Evolutionary conservation across 2,888 invertebrate species (phyloP).

Genomic region (Onthophagus sagittarius): DNA sequence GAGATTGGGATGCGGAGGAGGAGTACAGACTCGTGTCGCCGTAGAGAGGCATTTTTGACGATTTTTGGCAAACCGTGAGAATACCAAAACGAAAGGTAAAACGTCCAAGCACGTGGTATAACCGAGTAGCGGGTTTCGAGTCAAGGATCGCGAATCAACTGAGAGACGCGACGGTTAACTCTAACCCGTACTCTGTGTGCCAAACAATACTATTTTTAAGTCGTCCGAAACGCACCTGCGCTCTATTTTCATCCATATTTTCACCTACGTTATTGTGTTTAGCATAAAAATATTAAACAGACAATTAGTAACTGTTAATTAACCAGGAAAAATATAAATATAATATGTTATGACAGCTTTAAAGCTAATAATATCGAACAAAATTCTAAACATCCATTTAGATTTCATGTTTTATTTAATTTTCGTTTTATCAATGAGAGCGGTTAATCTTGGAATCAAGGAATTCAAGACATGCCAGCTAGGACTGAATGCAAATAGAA

Average conservation of each 20-base stretch:
- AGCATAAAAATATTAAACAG: no score
- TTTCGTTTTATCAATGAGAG: no score
- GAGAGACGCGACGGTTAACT: background rate
- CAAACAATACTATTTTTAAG: slow-evolving; percentile 45
- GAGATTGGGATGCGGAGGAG: slow-evolving; percentile 44
- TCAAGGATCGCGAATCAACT: background rate
- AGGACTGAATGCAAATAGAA: no score
- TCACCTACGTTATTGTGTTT: background rate
- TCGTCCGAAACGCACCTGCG: slow-evolving; percentile 68
- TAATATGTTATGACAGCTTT: no score
- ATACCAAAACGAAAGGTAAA: background rate
- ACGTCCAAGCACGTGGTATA: slow-evolving; percentile 17
- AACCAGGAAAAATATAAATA: no score
- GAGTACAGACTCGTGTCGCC: slow-evolving; percentile 57
- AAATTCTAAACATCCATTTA: no score
- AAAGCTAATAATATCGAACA: no score
- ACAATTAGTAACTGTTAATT: no score
- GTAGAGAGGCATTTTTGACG: slow-evolving; percentile 60
- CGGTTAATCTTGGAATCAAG: no score
- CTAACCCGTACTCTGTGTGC: slow-evolving; percentile 28
- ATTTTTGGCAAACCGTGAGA: slow-evolving; percentile 2
- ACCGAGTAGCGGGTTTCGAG: slow-evolving; percentile 3
- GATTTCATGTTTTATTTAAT: no score
- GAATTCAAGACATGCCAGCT: no score
- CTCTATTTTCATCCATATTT: slow-evolving; percentile 66